Evolutionary conservation across 2,797 vertebrate species (phyloP).

Genomic region (Malacoraja senta): DNA sequence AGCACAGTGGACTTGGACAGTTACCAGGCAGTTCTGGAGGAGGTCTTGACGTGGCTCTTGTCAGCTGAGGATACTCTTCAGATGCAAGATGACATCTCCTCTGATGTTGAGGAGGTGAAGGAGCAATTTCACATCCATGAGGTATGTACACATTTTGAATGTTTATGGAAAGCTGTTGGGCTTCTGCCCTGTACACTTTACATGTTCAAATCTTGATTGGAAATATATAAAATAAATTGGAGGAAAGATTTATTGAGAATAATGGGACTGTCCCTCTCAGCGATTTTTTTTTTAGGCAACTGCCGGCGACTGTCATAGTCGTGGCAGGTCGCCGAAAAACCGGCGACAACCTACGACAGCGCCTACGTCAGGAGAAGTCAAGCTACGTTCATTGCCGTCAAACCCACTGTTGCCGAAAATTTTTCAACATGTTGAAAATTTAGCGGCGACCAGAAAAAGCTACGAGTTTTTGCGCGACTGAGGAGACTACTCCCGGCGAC

Average conservation of each 20-base stretch:
- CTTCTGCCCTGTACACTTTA: not conserved
- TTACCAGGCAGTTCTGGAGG: constrained; percentile 89
- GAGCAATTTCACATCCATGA: constrained; percentile 93
- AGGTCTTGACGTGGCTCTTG: constrained; percentile 93
- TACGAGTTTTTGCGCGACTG: too few species aligned
- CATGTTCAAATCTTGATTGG: too few species aligned
- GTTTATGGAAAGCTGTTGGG: not conserved
- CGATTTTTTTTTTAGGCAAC: too few species aligned
- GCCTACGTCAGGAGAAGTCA: too few species aligned
- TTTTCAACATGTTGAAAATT: too few species aligned
- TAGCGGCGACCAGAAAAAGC: too few species aligned
- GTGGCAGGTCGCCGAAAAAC: too few species aligned
- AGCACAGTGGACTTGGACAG: constrained; percentile 79
- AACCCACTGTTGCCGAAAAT: too few species aligned
- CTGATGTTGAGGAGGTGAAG: constrained; percentile 93
- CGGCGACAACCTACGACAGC: too few species aligned
- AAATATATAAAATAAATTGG: not conserved
- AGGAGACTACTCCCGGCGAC: too few species aligned
- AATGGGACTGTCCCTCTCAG: not conserved
- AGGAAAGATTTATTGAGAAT: not conserved
- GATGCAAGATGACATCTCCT: constrained; percentile 83
- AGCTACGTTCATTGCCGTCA: too few species aligned
- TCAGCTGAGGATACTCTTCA: constrained; percentile 84
- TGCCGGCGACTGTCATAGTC: too few species aligned
- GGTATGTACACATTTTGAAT: constrained; percentile 52